Percentiles rank a stretch among this genome's conserved stretches.
Conservation (phyloP, 2,113 vertebrate genomes). For the Fregetta grallaria region DNA sequence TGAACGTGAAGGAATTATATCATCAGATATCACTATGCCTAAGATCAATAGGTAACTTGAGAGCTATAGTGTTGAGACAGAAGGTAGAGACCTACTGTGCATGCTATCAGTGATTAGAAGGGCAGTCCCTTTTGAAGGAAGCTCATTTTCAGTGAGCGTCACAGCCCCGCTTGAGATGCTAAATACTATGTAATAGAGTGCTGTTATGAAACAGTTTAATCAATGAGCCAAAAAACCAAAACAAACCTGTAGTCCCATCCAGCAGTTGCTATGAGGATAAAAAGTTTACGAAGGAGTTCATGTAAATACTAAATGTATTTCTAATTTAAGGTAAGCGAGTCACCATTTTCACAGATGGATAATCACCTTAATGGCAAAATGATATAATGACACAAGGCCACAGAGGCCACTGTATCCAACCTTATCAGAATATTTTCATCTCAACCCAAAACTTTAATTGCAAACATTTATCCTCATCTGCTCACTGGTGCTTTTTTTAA, state of each 20-base stretch:
- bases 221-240: neutral
- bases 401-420: neutral
- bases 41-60: neutral
- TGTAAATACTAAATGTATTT: neutral
- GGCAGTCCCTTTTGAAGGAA: neutral
- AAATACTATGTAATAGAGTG: neutral
- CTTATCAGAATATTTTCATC: constrained; percentile 13
- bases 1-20: neutral
- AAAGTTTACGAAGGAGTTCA: neutral
- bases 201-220: neutral
- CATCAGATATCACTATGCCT: neutral
- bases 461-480: neutral
- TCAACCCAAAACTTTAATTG: neutral
- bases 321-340: neutral
- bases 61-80: neutral
- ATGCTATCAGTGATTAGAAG: neutral
- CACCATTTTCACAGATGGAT: neutral
- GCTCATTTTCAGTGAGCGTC: neutral
- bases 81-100: neutral
- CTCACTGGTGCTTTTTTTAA: neutral
- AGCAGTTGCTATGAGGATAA: neutral
- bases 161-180: neutral
- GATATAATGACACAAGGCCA: neutral
- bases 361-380: neutral
- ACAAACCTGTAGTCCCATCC: neutral